Conservation (phyloP, 2,888 invertebrate genomes). For the Napeogenes inachia region DNA sequence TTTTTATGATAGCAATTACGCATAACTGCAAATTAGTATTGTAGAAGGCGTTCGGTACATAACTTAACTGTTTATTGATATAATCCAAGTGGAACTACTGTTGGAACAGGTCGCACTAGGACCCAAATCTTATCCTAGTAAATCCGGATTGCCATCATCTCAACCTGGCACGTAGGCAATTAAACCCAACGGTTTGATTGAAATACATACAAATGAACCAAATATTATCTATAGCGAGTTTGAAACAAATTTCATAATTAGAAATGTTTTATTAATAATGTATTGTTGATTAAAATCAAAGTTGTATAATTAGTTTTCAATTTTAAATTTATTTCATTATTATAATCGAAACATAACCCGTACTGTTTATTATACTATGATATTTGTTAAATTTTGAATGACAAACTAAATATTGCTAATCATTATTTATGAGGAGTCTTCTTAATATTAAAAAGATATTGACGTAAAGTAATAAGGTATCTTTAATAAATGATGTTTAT, state of each 20-base stretch:
- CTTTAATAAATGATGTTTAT: too few relatives aligned
- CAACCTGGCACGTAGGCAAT: conserved; percentile 20
- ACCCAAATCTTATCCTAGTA: conserved; percentile 2
- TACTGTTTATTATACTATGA: too few relatives aligned
- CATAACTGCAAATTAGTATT: conserved; percentile 4
- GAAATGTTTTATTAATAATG: conserved; percentile 3
- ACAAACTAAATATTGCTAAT: too few relatives aligned
- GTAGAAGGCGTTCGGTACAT: not conserved
- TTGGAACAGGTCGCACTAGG: not conserved
- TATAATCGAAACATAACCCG: too few relatives aligned
- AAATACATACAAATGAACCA: not conserved
- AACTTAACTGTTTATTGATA: not conserved
- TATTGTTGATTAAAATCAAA: not conserved
- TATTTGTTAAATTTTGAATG: too few relatives aligned
- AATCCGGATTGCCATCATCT: conserved; percentile 11
- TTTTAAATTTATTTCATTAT: not conserved
- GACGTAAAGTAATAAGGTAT: too few relatives aligned
- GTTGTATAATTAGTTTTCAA: not conserved
- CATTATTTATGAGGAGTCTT: too few relatives aligned
- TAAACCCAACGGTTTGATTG: conserved; percentile 9
- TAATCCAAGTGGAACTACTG: not conserved
- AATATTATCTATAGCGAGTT: not conserved
- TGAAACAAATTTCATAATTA: not conserved
- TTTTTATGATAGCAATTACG: conserved; percentile 2
- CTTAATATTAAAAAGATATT: too few relatives aligned